Conservation (phyloP, 2,113 vertebrate species). For the Zingel zingel region DNA sequence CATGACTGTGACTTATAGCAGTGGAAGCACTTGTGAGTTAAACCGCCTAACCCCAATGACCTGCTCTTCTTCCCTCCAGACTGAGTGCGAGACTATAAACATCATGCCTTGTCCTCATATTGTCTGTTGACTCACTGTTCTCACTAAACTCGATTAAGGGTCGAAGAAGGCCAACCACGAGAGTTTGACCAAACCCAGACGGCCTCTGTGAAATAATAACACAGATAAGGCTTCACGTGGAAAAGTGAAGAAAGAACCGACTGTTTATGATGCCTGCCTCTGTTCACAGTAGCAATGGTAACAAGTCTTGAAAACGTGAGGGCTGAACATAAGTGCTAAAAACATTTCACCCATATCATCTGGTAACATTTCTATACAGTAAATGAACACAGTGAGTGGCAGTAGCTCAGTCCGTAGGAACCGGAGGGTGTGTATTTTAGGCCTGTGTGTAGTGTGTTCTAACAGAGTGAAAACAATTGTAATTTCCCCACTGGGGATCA, state of each 20-base stretch:
- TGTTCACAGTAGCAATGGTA: not conserved
- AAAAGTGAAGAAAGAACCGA: not conserved
- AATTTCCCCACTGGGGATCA: too few species aligned
- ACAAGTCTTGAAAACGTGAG: not conserved
- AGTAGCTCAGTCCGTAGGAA: too few species aligned
- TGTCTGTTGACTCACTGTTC: conserved; percentile 11
- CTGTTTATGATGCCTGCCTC: not conserved
- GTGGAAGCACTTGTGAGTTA: conserved; percentile 42
- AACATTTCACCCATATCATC: not conserved
- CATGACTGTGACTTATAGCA: conserved; percentile 49
- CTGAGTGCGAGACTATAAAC: conserved; percentile 20
- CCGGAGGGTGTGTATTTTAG: too few species aligned
- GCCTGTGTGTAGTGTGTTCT: too few species aligned
- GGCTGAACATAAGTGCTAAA: not conserved
- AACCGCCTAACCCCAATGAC: conserved; percentile 44
- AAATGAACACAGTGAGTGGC: not conserved
- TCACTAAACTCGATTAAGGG: conserved; percentile 14
- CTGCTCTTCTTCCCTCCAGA: conserved; percentile 23
- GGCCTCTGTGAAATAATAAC: conserved; percentile 9
- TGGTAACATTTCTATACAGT: not conserved
- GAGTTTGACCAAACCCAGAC: conserved; percentile 47
- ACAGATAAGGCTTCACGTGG: conserved; percentile 30
- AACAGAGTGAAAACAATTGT: too few species aligned
- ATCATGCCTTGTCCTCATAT: conserved; percentile 10
- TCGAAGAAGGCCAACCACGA: conserved; percentile 21